Conservation (phyloP, 2,797 vertebrate genomes). For the Xiphophorus birchmanni region DNA sequence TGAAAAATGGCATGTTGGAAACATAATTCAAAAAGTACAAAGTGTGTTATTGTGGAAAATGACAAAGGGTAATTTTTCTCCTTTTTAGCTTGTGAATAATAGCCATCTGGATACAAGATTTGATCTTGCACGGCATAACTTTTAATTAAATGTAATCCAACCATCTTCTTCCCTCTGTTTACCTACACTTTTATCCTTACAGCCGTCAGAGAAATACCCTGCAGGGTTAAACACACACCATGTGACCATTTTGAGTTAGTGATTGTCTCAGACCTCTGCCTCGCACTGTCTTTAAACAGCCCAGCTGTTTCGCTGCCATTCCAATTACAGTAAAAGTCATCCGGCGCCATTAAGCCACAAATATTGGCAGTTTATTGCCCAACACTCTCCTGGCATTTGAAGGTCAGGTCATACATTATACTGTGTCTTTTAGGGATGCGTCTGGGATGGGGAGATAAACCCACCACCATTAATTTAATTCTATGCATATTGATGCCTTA, state of each 20-base stretch:
- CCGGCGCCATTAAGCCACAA: constrained; percentile 97
- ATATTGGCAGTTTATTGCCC: constrained; percentile 99
- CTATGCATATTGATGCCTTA: constrained; percentile 85
- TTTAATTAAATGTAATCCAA: constrained; percentile 72
- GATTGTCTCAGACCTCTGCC: constrained; percentile 76
- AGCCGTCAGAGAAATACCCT: constrained; percentile 63
- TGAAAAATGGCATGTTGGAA: constrained; percentile 64
- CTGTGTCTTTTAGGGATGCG: constrained; percentile 97
- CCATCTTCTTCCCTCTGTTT: constrained; percentile 64
- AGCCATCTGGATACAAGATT: constrained; percentile 58
- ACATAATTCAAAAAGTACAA: constrained; percentile 74
- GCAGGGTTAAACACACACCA: constrained; percentile 78
- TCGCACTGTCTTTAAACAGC: constrained; percentile 92
- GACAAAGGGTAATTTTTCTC: constrained; percentile 67
- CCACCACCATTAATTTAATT: constrained; percentile 90
- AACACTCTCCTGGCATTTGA: constrained; percentile 98
- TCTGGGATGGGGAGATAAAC: constrained; percentile 96
- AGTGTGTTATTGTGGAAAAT: constrained; percentile 71
- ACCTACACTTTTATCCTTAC: constrained; percentile 68
- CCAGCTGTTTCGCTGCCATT: constrained; percentile 97
- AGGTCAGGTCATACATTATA: constrained; percentile 99
- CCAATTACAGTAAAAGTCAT: constrained; percentile 99
- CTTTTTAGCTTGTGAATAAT: constrained; percentile 62
- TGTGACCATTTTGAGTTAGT: constrained; percentile 77
- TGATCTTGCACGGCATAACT: constrained; percentile 61